Percentiles rank a stretch among this genome's conserved stretches.
phyloP scores from a whole-genome alignment of 2,888 invertebrate species.

The Epinotia ramella region DNA sequence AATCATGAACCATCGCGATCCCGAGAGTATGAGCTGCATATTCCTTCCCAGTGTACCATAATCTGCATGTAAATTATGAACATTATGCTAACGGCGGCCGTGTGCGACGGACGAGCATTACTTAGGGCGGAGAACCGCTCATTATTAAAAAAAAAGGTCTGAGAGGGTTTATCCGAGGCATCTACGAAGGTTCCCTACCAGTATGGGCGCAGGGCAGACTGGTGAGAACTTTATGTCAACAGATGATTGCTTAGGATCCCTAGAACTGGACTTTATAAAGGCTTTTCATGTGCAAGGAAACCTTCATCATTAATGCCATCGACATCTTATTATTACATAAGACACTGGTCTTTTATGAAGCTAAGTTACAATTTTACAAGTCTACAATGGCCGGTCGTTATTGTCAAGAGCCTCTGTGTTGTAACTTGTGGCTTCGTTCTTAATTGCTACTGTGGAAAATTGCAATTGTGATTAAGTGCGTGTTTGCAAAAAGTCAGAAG shows the following conservation, averaged over 20 bases:
- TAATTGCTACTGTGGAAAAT: too few relatives aligned
- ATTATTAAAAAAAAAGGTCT: slow-evolving; percentile 27
- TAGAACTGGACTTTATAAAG: not conserved
- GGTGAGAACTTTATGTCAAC: not conserved
- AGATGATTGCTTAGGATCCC: not conserved
- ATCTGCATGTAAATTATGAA: slow-evolving; percentile 47
- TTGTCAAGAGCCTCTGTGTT: too few relatives aligned
- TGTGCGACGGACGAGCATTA: slow-evolving; percentile 36
- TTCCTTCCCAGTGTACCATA: slow-evolving; percentile 34
- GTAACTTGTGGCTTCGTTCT: too few relatives aligned
- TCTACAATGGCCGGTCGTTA: too few relatives aligned
- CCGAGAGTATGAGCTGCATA: slow-evolving; percentile 15
- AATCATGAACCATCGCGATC: slow-evolving; percentile 15
- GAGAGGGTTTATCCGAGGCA: slow-evolving; percentile 14
- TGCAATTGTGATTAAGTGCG: too few relatives aligned
- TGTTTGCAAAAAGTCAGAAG: too few relatives aligned
- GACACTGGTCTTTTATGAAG: too few relatives aligned
- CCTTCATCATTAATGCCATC: too few relatives aligned
- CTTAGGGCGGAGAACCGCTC: slow-evolving; percentile 29
- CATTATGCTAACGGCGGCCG: slow-evolving; percentile 46
- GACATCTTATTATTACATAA: too few relatives aligned
- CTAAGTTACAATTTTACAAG: too few relatives aligned
- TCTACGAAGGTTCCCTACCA: slow-evolving; percentile 11
- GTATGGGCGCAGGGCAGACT: not conserved
- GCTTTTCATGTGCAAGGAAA: too few relatives aligned